Evolutionary conservation across 2,113 vertebrate species (phyloP).

Genomic region (Oplegnathus fasciatus): DNA sequence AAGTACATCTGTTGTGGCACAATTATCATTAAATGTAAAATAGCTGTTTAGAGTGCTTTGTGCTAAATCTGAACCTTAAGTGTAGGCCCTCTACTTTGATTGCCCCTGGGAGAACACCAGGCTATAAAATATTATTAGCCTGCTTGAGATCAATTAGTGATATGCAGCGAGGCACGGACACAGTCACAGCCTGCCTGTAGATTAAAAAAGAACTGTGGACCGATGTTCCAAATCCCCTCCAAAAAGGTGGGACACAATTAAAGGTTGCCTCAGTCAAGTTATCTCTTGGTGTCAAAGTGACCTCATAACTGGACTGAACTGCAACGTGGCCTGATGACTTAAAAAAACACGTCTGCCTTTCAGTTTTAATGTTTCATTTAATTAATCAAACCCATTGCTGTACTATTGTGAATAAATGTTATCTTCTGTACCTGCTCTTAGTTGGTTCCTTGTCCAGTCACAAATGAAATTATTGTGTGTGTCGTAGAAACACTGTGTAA

Average conservation of each 20-base stretch:
- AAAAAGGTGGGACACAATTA: conserved; percentile 15
- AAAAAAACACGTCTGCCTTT: background rate
- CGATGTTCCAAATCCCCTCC: conserved; percentile 4
- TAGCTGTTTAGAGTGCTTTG: conserved; percentile 41
- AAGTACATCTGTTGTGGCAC: conserved; percentile 38
- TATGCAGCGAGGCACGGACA: conserved; percentile 14
- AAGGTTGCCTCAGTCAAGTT: conserved; percentile 28
- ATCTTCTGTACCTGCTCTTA: conserved; percentile 75
- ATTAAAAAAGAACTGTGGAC: conserved; percentile 58
- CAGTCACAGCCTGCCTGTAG: conserved; percentile 34
- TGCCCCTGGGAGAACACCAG: conserved; percentile 35
- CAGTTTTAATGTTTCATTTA: background rate
- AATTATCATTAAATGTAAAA: conserved; percentile 52
- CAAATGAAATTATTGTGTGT: conserved; percentile 80
- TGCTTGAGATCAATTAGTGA: conserved; percentile 61
- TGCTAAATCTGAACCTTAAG: conserved; percentile 38
- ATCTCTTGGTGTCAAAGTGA: conserved; percentile 28
- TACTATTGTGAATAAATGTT: background rate
- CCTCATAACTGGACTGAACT: conserved; percentile 9
- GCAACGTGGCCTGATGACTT: background rate
- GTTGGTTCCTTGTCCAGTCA: conserved; percentile 84
- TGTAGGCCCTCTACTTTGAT: conserved; percentile 37
- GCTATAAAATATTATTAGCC: conserved; percentile 68
- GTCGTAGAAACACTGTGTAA: conserved; percentile 86
- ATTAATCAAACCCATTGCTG: background rate